Conservation (phyloP, 2,113 vertebrate genomes). For the Uropsilus gracilis region DNA sequence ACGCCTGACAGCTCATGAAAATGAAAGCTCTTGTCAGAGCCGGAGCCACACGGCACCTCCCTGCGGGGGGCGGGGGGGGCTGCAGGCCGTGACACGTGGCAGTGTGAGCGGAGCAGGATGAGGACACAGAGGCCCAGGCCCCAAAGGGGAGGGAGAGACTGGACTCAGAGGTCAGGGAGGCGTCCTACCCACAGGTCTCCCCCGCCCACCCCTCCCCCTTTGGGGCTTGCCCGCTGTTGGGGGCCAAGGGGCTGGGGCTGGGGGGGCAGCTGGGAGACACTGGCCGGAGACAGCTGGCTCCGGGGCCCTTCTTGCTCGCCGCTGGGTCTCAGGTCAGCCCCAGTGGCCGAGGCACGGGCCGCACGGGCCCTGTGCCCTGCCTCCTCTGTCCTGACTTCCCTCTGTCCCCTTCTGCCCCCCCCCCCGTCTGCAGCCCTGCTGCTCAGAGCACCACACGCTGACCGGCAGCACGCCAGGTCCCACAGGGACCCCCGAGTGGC, state of each 20-base stretch:
- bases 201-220: too few relatives aligned
- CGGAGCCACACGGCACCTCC: too few relatives aligned
- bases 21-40: background rate
- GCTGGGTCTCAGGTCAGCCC: background rate
- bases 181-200: fast-evolving
- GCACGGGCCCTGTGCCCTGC: background rate
- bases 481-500: too few relatives aligned
- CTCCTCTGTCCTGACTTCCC: background rate
- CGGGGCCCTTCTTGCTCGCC: background rate
- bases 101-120: background rate
- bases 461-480: background rate
- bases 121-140: background rate
- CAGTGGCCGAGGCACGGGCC: background rate
- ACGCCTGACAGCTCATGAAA: background rate
- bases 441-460: background rate
- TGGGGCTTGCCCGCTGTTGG: too few relatives aligned
- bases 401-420: background rate
- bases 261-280: too few relatives aligned
- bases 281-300: background rate
- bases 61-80: too few relatives aligned
- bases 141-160: background rate
- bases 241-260: background rate
- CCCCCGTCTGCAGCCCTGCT: background rate
- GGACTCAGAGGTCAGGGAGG: background rate
- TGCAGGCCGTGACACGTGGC: fast-evolving